These are phyloP conservation scores for Arrhamphus sclerolepis DNA, from an alignment of 2,797 vertebrate genomes.

Conservation along the genomic window DNA sequence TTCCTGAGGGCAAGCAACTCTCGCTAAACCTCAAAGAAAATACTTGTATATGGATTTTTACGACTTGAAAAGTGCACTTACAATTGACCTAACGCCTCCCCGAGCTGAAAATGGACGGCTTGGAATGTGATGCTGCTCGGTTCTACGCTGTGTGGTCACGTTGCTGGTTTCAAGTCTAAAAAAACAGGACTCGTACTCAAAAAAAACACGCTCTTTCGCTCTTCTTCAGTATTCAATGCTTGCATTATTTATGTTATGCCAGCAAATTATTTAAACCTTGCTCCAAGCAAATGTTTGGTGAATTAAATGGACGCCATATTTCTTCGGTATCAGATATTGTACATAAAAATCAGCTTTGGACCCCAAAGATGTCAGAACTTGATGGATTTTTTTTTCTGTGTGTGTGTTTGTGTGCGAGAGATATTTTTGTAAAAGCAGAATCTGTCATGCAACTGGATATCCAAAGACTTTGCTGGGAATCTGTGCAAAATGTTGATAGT, in stretches of 20 bases:
- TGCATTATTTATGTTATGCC: conserved; percentile 48
- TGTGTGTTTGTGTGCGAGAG: too few species aligned
- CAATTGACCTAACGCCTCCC: conserved; percentile 66
- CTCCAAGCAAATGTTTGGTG: conserved; percentile 9
- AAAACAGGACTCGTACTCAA: not conserved
- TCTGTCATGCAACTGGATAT: too few species aligned
- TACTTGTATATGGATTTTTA: conserved; percentile 69
- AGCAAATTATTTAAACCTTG: conserved; percentile 54
- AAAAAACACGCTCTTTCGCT: conserved; percentile 1
- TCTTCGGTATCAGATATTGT: not conserved
- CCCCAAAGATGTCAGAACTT: too few species aligned
- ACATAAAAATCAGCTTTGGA: too few species aligned
- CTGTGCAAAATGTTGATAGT: conserved; percentile 21
- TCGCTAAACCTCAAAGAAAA: conserved; percentile 61
- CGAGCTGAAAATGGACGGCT: conserved; percentile 44
- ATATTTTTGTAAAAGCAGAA: too few species aligned
- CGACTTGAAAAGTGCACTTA: conserved; percentile 72
- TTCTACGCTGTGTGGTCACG: conserved; percentile 10
- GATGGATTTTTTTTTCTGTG: too few species aligned
- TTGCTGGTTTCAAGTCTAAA: conserved; percentile 19
- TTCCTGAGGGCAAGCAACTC: conserved; percentile 47
- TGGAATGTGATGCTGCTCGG: conserved; percentile 47
- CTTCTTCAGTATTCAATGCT: conserved; percentile 21
- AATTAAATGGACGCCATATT: conserved; percentile 17
- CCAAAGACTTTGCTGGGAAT: not conserved